A percentile compares a stretch with the other conserved stretches of the same genome.
Conservation (phyloP, 2,797 vertebrate species). For the Serranus cabrilla region DNA sequence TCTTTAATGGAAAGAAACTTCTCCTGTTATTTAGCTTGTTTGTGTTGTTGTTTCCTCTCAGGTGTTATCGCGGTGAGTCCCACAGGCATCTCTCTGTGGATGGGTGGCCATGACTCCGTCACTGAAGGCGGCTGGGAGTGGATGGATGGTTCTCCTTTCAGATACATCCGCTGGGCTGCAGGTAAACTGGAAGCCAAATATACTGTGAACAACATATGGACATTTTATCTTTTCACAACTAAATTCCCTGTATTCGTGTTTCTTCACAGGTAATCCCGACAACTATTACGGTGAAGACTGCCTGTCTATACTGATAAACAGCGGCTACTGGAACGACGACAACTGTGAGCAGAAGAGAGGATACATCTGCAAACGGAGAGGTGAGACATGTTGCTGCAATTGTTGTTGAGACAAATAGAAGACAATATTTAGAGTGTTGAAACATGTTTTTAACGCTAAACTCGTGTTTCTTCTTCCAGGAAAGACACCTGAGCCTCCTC, state of each 20-base stretch:
- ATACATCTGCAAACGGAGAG: slow-evolving; percentile 86
- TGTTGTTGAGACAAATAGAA: neutral
- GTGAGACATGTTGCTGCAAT: slow-evolving; percentile 62
- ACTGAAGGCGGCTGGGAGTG: slow-evolving; percentile 87
- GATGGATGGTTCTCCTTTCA: slow-evolving; percentile 84
- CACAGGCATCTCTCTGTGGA: slow-evolving; percentile 86
- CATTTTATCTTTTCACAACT: neutral
- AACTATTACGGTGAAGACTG: slow-evolving; percentile 85
- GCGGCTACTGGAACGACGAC: slow-evolving; percentile 87
- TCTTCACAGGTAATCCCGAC: slow-evolving; percentile 84
- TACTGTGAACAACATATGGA: neutral
- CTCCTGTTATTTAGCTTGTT: too few relatives aligned
- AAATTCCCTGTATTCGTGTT: neutral
- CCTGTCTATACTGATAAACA: slow-evolving; percentile 81
- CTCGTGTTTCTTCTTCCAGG: slow-evolving; percentile 67
- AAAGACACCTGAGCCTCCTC: slow-evolving; percentile 81
- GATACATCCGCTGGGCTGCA: slow-evolving; percentile 84
- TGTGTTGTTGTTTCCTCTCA: slow-evolving; percentile 45
- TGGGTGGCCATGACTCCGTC: slow-evolving; percentile 86
- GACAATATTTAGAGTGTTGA: neutral
- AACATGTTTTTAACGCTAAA: neutral
- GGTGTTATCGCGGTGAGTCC: slow-evolving; percentile 79
- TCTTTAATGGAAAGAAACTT: too few relatives aligned
- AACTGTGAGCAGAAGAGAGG: slow-evolving; percentile 83
- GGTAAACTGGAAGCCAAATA: slow-evolving; percentile 64